Evolutionary conservation across 2,113 vertebrate species (phyloP).

Genomic region (Phylloscopus trochiloides): DNA sequence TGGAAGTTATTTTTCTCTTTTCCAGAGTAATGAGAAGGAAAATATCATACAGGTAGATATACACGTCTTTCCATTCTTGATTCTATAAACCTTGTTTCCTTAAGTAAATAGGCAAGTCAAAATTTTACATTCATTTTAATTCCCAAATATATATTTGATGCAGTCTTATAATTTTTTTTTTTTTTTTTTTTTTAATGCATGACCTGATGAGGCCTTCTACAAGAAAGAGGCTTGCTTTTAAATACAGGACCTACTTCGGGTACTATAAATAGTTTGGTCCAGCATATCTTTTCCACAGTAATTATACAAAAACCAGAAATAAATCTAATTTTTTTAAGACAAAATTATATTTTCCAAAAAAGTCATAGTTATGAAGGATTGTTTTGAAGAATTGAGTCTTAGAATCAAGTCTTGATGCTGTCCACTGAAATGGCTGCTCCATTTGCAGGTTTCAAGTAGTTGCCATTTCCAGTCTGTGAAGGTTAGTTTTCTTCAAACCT

Average conservation of each 20-base stretch:
- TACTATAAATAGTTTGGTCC: neutral
- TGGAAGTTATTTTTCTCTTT: neutral
- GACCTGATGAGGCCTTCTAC: neutral
- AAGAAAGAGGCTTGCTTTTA: neutral
- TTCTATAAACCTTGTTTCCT: neutral
- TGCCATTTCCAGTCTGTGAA: neutral
- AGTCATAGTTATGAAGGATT: neutral
- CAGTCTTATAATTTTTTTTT: neutral
- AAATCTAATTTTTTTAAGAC: neutral
- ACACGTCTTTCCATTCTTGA: rapidly evolving
- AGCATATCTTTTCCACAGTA: neutral
- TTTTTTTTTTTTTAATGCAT: neutral
- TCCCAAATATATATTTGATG: neutral
- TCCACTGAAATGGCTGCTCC: neutral
- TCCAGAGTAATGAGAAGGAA: neutral
- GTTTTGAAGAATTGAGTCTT: neutral
- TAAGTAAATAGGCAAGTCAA: neutral
- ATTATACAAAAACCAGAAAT: neutral
- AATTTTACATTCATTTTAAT: neutral
- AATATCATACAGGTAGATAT: neutral
- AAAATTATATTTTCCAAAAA: neutral
- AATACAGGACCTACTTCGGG: neutral
- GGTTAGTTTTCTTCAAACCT: neutral
- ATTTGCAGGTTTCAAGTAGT: neutral
- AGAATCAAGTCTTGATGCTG: neutral